Conservation (phyloP, 2,797 vertebrate species). For the Smutsia temminckii region DNA sequence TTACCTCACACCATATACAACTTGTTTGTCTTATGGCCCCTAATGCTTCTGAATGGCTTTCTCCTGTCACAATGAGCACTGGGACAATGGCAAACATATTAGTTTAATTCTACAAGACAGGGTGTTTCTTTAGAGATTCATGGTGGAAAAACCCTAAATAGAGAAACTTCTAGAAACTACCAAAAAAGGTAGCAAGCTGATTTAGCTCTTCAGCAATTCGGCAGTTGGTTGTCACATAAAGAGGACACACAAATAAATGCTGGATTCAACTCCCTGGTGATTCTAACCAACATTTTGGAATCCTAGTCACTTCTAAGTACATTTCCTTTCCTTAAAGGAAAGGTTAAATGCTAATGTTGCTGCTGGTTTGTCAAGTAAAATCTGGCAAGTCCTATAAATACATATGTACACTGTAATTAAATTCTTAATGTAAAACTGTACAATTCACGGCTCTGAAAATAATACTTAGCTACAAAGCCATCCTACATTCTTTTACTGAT, state of each 20-base stretch:
- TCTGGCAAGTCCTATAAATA: slow-evolving; percentile 59
- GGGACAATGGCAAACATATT: not conserved
- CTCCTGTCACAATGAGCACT: not conserved
- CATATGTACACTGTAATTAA: slow-evolving; percentile 65
- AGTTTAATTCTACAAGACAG: not conserved
- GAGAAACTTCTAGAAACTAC: slow-evolving; percentile 18
- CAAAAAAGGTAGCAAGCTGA: not conserved
- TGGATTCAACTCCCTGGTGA: slow-evolving; percentile 52
- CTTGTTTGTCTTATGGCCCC: not conserved
- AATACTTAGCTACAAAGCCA: slow-evolving; percentile 66
- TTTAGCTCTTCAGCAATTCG: slow-evolving; percentile 20
- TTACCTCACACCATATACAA: not conserved
- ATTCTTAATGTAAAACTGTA: slow-evolving; percentile 60
- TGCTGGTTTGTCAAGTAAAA: slow-evolving; percentile 40
- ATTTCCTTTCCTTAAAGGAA: slow-evolving; percentile 56
- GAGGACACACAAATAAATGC: not conserved
- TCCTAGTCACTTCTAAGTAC: not conserved
- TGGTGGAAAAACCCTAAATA: not conserved
- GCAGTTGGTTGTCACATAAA: slow-evolving; percentile 42
- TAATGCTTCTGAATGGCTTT: not conserved
- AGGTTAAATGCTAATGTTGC: slow-evolving; percentile 59
- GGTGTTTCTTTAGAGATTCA: not conserved
- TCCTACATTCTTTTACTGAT: slow-evolving; percentile 61
- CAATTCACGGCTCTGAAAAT: slow-evolving; percentile 65
- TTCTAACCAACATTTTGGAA: slow-evolving; percentile 51